Conservation (phyloP, 2,888 invertebrate genomes). For the Cylindroiulus punctatus region DNA sequence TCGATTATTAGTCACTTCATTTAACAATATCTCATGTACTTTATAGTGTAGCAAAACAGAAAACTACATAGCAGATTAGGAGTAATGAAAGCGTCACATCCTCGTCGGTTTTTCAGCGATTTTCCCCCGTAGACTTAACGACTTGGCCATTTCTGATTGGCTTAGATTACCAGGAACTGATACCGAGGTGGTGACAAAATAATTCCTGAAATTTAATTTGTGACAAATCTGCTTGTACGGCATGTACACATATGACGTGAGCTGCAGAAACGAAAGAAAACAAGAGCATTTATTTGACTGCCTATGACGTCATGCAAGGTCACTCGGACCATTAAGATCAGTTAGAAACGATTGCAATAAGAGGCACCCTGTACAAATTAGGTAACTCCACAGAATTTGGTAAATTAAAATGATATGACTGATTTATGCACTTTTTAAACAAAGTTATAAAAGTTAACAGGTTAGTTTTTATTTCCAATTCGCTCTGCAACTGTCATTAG, state of each 20-base stretch:
- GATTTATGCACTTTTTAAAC: too few species aligned
- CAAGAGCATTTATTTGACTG: too few species aligned
- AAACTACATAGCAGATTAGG: background rate
- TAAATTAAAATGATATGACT: too few species aligned
- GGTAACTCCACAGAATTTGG: too few species aligned
- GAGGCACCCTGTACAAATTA: too few species aligned
- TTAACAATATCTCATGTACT: too few species aligned
- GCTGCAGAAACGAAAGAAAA: background rate
- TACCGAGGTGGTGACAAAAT: background rate
- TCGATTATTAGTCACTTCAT: background rate
- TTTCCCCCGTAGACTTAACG: background rate
- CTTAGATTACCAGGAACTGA: slow-evolving; percentile 15
- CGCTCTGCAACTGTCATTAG: too few species aligned
- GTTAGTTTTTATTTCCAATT: too few species aligned
- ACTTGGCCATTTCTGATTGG: background rate
- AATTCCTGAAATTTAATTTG: background rate
- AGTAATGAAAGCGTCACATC: background rate
- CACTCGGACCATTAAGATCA: background rate
- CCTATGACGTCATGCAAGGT: background rate
- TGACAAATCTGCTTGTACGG: background rate
- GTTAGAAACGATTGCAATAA: too few species aligned
- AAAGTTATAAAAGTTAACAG: too few species aligned
- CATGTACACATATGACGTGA: background rate
- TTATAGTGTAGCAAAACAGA: too few species aligned
- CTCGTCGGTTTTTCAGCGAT: background rate